These are phyloP conservation scores for Rhinichthys osculus DNA, from an alignment of 2,797 vertebrate species.

Conservation along the genomic window DNA sequence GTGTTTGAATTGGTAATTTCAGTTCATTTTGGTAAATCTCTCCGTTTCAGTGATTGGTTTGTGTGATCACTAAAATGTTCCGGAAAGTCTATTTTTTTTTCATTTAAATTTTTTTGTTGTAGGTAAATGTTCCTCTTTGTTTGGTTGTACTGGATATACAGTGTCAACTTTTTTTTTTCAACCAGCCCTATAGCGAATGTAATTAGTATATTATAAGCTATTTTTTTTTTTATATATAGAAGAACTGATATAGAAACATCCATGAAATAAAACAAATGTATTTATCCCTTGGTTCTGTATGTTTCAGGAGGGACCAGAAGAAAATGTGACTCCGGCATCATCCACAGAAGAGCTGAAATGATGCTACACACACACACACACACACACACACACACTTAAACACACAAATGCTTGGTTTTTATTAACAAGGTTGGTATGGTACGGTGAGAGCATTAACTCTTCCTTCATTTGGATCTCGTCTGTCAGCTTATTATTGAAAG, in stretches of 20 bases:
- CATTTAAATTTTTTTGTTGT: neutral
- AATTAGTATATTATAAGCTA: no score
- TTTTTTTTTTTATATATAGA: no score
- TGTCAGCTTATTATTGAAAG: no score
- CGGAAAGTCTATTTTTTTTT: no score
- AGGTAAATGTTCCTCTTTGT: neutral
- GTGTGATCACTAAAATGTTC: no score
- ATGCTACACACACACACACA: conserved; percentile 42
- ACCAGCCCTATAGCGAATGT: no score
- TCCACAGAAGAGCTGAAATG: conserved; percentile 78
- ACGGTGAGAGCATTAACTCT: neutral
- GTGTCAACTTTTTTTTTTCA: no score
- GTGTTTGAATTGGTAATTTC: neutral
- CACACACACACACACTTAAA: neutral
- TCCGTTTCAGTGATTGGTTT: neutral
- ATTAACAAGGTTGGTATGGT: neutral
- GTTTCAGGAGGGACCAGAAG: conserved; percentile 76
- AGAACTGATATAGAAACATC: neutral
- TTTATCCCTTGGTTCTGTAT: neutral
- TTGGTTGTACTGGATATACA: no score
- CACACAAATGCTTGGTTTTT: neutral
- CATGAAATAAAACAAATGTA: neutral
- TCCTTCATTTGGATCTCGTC: neutral
- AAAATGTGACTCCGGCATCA: conserved; percentile 69
- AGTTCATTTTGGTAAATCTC: neutral